phyloP scores from a whole-genome alignment of 2,113 vertebrate genomes.

The Xiphorhynchus elegans region DNA sequence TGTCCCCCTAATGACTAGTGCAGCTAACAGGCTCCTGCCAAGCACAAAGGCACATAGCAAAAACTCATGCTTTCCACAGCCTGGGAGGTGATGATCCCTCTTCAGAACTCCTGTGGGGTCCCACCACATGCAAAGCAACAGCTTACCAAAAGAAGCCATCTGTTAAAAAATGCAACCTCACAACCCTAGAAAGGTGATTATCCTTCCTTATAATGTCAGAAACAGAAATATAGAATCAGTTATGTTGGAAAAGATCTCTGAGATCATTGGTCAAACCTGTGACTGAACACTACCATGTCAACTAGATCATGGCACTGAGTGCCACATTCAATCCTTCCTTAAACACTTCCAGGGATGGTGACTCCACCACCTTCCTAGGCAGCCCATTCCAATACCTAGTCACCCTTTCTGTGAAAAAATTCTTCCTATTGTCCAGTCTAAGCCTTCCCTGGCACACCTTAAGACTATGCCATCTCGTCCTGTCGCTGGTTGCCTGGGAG shows the following conservation, averaged over 20 bases:
- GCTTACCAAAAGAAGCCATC: neutral
- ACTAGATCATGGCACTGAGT: neutral
- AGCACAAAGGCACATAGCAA: neutral
- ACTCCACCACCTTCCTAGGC: neutral
- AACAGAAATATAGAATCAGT: neutral
- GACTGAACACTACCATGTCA: neutral
- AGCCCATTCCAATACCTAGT: neutral
- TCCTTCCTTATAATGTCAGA: neutral
- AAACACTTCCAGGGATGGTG: neutral
- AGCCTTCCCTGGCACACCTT: accelerated
- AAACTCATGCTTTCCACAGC: neutral
- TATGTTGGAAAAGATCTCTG: neutral
- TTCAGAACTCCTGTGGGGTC: neutral
- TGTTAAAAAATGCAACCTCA: neutral
- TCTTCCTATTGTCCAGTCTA: neutral
- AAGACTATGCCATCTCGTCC: neutral
- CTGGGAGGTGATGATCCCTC: neutral
- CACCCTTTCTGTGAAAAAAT: neutral
- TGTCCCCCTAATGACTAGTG: neutral
- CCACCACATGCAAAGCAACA: neutral
- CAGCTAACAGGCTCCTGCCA: neutral
- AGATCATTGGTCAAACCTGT: neutral
- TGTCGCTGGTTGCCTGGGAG: accelerated
- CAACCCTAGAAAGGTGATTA: neutral
- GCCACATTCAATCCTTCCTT: neutral